Evolutionary conservation across 2,797 vertebrate genomes (phyloP).

Genomic region (Poecilia gillii): DNA sequence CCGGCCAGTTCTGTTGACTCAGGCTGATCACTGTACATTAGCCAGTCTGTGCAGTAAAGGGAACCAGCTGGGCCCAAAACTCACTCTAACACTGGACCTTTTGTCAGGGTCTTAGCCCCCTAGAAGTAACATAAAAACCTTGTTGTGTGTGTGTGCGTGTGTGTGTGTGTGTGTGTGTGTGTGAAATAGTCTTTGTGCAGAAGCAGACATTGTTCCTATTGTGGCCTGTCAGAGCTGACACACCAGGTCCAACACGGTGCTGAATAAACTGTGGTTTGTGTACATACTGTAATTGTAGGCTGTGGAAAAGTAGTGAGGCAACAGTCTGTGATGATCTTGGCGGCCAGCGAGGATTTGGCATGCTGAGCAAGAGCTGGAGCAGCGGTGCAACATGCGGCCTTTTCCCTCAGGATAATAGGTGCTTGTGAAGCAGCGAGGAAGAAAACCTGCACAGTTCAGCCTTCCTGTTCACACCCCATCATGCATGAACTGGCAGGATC

Average conservation of each 20-base stretch:
- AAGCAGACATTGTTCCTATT: conserved; percentile 78
- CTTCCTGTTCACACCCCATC: conserved; percentile 80
- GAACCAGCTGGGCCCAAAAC: conserved; percentile 78
- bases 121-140: conserved; percentile 68
- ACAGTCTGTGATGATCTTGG: conserved; percentile 80
- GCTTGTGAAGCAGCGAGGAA: conserved; percentile 66
- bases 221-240: conserved; percentile 73
- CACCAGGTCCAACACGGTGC: conserved; percentile 72
- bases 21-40: conserved; percentile 78
- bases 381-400: conserved; percentile 67
- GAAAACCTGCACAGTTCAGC: conserved; percentile 76
- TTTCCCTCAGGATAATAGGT: conserved; percentile 73
- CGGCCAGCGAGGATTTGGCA: conserved; percentile 70
- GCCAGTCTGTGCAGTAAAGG: conserved; percentile 74
- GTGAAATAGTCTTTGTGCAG: conserved; percentile 71
- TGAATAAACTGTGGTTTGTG: conserved; percentile 82
- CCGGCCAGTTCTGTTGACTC: conserved; percentile 76
- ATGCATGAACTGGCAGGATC: conserved; percentile 69
- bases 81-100: conserved; percentile 76
- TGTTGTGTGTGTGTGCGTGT: conserved; percentile 43
- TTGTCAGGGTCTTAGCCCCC: conserved; percentile 75
- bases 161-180: conserved; percentile 35
- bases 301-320: conserved; percentile 76
- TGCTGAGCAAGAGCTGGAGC: conserved; percentile 61
- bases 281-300: conserved; percentile 81